Evolutionary conservation across 2,113 vertebrate genomes (phyloP).

Genomic region (Meles meles): DNA sequence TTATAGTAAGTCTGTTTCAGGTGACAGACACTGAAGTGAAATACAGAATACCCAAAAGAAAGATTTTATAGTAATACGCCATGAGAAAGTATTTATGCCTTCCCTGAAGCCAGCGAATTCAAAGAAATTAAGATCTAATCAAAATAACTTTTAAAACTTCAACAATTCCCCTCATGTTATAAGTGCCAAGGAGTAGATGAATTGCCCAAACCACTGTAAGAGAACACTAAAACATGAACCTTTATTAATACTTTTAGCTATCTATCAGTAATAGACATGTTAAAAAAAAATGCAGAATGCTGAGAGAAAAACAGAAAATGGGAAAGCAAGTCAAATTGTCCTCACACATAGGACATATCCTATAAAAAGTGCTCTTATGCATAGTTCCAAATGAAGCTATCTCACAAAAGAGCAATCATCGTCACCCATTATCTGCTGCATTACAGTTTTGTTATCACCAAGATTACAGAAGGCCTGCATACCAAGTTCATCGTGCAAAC

Average conservation of each 20-base stretch:
- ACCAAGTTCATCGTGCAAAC: constrained; percentile 98
- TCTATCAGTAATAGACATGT: not conserved
- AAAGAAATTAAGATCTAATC: not conserved
- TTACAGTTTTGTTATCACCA: constrained; percentile 79
- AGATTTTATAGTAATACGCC: not conserved
- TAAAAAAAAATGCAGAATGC: constrained; percentile 32
- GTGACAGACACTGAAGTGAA: not conserved
- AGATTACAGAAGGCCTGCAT: constrained; percentile 88
- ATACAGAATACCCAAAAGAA: not conserved
- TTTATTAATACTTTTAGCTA: not conserved
- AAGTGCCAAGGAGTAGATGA: not conserved
- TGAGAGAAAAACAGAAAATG: constrained; percentile 45
- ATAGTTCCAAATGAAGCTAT: constrained; percentile 61
- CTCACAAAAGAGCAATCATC: constrained; percentile 57
- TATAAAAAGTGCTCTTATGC: not conserved
- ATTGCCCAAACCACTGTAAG: not conserved
- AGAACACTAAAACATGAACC: constrained; percentile 14
- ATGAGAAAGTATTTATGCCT: not conserved
- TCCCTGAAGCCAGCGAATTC: not conserved
- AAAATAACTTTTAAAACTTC: constrained; percentile 17
- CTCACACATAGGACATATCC: constrained; percentile 16
- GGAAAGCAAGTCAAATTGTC: not conserved
- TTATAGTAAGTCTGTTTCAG: not conserved
- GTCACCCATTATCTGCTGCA: constrained; percentile 72
- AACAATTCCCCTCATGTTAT: not conserved